Conservation (phyloP, 1,140 invertebrate genomes). For the Thaumetopoea pityocampa region DNA sequence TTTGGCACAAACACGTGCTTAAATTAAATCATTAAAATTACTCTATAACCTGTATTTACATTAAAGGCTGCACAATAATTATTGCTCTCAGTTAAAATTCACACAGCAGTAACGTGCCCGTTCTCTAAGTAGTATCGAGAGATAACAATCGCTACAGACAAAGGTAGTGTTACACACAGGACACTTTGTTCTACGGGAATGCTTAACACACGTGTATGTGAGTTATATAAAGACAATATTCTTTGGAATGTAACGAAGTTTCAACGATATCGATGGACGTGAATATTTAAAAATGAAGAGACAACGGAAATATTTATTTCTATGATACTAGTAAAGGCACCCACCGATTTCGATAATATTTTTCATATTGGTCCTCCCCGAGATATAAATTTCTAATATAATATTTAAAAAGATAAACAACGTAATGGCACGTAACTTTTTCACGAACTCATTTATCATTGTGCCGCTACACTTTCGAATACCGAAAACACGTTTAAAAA, state of each 20-base stretch:
- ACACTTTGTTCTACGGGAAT: slow-evolving; percentile 51
- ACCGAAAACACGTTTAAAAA: too few species aligned
- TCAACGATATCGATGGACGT: slow-evolving; percentile 24
- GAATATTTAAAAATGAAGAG: slow-evolving; percentile 13
- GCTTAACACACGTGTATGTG: slow-evolving; percentile 38
- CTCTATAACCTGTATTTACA: slow-evolving; percentile 39
- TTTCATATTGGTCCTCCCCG: slow-evolving; percentile 51
- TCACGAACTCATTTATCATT: slow-evolving; percentile 16
- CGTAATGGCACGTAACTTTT: slow-evolving; percentile 28
- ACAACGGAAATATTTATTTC: slow-evolving; percentile 38
- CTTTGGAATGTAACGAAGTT: slow-evolving; percentile 72
- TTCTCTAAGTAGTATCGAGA: slow-evolving; percentile 8
- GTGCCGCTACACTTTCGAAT: slow-evolving; percentile 10
- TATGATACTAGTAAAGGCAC: slow-evolving; percentile 58
- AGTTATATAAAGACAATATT: slow-evolving; percentile 47
- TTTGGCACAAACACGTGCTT: slow-evolving; percentile 66
- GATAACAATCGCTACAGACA: slow-evolving; percentile 18
- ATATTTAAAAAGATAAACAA: too few species aligned
- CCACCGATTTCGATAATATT: slow-evolving; percentile 29
- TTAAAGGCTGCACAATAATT: slow-evolving; percentile 49
- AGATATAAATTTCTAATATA: slow-evolving; percentile 27
- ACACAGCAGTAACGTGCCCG: slow-evolving; percentile 12
- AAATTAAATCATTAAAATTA: slow-evolving; percentile 25
- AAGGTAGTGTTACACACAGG: slow-evolving; percentile 38
- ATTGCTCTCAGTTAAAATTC: slow-evolving; percentile 51